Evolutionary conservation across 35 echinoderm and acorn worm species (phyloP).

Genomic region (Eucidaris tribuloides): DNA sequence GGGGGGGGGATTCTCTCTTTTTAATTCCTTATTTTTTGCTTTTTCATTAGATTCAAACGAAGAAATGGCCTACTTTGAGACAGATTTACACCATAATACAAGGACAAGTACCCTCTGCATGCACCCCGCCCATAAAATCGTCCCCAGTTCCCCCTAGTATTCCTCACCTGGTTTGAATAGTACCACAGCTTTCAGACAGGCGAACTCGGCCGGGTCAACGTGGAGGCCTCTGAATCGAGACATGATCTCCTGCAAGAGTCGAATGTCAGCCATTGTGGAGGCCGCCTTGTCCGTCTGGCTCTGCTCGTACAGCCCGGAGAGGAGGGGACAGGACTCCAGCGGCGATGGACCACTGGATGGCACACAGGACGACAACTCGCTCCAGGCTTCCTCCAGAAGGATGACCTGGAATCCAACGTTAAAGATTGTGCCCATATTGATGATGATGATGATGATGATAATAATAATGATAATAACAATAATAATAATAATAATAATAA

Average conservation of each 20-base stretch:
- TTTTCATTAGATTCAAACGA: no score
- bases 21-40: no score
- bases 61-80: no score
- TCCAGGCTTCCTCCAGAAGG: slow-evolving; percentile 96
- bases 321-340: slow-evolving; percentile 83
- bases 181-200: slow-evolving; percentile 93
- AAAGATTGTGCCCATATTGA: no score
- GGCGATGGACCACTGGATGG: slow-evolving; percentile 99
- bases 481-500: no score
- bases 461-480: no score
- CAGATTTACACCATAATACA: no score
- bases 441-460: no score
- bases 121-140: no score
- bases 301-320: slow-evolving; percentile 51
- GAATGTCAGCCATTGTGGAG: slow-evolving; percentile 57
- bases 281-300: slow-evolving; percentile 40
- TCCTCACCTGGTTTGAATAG: slow-evolving; percentile 90
- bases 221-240: slow-evolving; percentile 58
- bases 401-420: slow-evolving; percentile 94
- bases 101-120: no score
- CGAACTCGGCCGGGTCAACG: slow-evolving; percentile 96
- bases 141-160: not conserved
- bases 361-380: slow-evolving; percentile 88
- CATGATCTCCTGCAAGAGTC: slow-evolving; percentile 81
- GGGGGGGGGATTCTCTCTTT: no score